Evolutionary conservation across 2,888 invertebrate species (phyloP).

Genomic region (Drosophila koepferae): DNA sequence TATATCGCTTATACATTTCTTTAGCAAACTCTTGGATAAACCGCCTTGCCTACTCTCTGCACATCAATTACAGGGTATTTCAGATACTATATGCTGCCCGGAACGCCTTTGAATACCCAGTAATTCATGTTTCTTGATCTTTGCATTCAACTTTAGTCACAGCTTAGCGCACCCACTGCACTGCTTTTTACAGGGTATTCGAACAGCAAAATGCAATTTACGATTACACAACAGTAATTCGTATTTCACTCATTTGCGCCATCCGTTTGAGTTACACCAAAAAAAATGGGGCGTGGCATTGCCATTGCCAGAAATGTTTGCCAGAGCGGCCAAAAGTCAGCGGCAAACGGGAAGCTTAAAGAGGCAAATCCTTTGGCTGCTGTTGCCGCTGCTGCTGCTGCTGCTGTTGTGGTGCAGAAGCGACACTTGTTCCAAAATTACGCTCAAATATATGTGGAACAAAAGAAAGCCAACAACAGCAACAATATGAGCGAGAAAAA

Average conservation of each 20-base stretch:
- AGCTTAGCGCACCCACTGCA: neutral
- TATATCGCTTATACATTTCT: too few relatives aligned
- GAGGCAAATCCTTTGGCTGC: conserved; percentile 30
- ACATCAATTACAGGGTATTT: neutral
- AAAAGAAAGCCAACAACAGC: conserved; percentile 15
- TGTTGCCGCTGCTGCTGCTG: conserved; percentile 15
- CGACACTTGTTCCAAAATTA: conserved; percentile 77
- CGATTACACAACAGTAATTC: conserved; percentile 52
- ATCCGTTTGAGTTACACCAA: conserved; percentile 13
- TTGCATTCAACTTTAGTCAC: fast-evolving
- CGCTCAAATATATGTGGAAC: conserved; percentile 40
- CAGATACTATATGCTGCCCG: neutral
- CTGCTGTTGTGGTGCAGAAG: conserved; percentile 30
- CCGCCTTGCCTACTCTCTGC: neutral
- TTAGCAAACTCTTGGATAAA: too few relatives aligned
- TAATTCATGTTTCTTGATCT: neutral
- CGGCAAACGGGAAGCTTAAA: conserved; percentile 17
- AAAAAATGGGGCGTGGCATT: neutral
- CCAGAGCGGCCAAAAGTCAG: conserved; percentile 51
- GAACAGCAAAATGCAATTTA: conserved; percentile 31
- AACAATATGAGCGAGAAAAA: neutral
- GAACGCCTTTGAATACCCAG: neutral
- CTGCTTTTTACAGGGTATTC: conserved; percentile 12
- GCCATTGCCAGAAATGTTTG: conserved; percentile 13
- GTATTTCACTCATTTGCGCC: conserved; percentile 43